Conservation (phyloP, 2,113 vertebrate genomes). For the Coturnix japonica region DNA sequence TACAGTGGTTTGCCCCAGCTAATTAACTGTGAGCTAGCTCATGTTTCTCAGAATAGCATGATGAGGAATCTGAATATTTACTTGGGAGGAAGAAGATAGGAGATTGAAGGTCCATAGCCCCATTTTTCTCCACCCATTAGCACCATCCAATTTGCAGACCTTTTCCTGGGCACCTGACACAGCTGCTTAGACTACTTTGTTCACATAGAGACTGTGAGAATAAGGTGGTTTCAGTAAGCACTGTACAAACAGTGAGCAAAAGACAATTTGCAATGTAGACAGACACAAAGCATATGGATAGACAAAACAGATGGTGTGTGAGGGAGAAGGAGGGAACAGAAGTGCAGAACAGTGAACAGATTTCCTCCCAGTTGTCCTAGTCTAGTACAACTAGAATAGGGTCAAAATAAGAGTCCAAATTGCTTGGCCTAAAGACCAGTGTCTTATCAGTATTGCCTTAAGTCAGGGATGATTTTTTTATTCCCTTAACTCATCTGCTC, state of each 20-base stretch:
- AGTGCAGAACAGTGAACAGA: conserved; percentile 9
- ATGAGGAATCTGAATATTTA: not conserved
- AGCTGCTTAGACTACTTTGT: not conserved
- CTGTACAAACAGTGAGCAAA: not conserved
- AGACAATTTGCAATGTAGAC: conserved; percentile 46
- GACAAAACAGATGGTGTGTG: conserved; percentile 41
- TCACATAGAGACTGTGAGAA: not conserved
- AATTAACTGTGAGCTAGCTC: conserved; percentile 33
- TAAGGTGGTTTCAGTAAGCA: not conserved
- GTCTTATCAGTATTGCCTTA: not conserved
- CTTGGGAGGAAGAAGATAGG: not conserved
- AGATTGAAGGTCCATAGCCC: not conserved
- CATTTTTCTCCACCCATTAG: not conserved
- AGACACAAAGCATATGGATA: conserved; percentile 38
- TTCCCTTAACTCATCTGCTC: conserved; percentile 8
- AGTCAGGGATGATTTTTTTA: not conserved
- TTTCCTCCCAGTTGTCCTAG: conserved; percentile 16
- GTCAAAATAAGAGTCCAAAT: not conserved
- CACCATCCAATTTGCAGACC: not conserved
- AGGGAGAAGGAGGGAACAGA: conserved; percentile 20
- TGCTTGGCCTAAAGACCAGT: not conserved
- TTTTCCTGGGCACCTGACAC: not conserved
- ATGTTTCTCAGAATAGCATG: not conserved
- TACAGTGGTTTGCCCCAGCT: not conserved
- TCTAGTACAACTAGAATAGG: not conserved